Evolutionary conservation across 92 coral and sea anemone genomes (phyloP).

Genomic region (Umimayanthus kanabou): DNA sequence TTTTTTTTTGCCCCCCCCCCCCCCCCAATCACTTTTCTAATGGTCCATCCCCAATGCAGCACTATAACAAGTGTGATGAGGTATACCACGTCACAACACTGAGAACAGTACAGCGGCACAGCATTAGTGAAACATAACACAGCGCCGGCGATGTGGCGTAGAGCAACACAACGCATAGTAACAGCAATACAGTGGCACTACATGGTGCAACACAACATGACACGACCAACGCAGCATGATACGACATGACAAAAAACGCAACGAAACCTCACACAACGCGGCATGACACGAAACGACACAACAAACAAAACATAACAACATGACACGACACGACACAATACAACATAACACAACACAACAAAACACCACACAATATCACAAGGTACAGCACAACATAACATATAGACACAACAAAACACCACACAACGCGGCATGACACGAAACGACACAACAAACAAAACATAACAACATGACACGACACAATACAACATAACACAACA

Average conservation of each 20-base stretch:
- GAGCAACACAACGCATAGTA: background rate
- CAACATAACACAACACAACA: background rate
- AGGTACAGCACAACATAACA: too few species aligned
- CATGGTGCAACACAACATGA: background rate
- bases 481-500: background rate
- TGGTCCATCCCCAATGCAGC: too few species aligned
- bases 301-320: too few species aligned
- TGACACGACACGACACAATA: background rate
- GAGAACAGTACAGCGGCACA: background rate
- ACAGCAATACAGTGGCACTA: background rate
- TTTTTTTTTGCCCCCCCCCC: too few species aligned
- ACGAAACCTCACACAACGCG: background rate
- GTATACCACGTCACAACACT: background rate
- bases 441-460: background rate
- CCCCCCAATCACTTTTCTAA: too few species aligned
- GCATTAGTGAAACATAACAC: background rate
- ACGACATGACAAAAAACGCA: background rate
- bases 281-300: background rate
- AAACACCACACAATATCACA: background rate
- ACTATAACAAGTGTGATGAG: background rate
- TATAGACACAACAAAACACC: too few species aligned
- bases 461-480: background rate
- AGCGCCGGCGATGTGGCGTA: background rate
- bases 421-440: too few species aligned
- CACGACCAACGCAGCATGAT: background rate